These are phyloP conservation scores for Prorops nasuta DNA, from an alignment of 1,140 invertebrate species.

Conservation along the genomic window DNA sequence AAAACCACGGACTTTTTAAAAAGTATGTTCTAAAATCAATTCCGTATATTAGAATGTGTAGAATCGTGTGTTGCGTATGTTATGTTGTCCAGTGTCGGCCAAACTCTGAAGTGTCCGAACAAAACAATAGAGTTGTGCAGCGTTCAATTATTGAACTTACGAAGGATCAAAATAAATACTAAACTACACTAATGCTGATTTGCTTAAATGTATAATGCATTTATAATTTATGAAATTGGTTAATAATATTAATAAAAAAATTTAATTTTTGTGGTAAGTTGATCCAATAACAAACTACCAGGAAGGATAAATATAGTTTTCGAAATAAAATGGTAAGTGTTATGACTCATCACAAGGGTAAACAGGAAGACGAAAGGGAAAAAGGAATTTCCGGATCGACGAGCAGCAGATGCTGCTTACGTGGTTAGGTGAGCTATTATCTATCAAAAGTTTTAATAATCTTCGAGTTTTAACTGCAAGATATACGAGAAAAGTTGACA, in stretches of 20 bases:
- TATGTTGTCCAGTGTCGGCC: no score
- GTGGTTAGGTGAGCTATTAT: constrained; percentile 38
- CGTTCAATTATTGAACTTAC: no score
- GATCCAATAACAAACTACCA: no score
- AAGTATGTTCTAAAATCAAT: no score
- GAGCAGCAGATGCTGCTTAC: constrained; percentile 27
- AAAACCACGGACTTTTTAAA: no score
- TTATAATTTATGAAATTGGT: neutral
- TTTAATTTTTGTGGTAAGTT: no score
- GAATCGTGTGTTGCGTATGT: no score
- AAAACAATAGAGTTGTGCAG: no score
- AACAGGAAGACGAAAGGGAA: neutral
- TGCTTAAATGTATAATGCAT: neutral
- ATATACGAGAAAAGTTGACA: constrained; percentile 21
- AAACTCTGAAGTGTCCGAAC: no score
- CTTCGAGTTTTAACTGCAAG: constrained; percentile 12
- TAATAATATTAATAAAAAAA: neutral
- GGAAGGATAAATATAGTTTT: no score
- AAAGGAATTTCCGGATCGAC: constrained; percentile 26
- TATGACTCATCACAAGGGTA: constrained; percentile 14
- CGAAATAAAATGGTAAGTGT: neutral
- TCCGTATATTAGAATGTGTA: no score
- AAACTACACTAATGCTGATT: neutral
- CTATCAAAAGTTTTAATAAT: constrained; percentile 16
- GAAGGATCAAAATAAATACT: no score